Percentiles rank a stretch among this genome's conserved stretches.
phyloP scores from a whole-genome alignment of 1,140 invertebrate species.

The Drosophila triauraria region DNA sequence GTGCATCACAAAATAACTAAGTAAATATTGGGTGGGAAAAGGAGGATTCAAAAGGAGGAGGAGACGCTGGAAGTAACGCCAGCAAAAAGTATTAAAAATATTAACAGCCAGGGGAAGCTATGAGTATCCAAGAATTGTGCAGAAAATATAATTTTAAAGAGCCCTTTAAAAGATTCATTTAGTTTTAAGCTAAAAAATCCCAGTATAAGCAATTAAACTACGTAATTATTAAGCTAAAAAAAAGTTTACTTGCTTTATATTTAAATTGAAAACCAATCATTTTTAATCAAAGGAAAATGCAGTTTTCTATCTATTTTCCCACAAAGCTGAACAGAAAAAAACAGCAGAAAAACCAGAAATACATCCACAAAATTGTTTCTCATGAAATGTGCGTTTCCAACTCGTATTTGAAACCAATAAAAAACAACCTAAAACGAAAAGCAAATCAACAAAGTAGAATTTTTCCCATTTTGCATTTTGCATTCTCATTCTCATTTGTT shows the following conservation, averaged over 20 bases:
- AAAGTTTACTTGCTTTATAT: no score
- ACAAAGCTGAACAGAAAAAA: background rate
- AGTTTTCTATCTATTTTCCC: background rate
- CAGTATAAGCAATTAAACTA: no score
- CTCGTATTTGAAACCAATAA: background rate
- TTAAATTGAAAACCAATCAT: background rate
- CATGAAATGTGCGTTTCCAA: background rate
- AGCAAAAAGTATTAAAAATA: background rate
- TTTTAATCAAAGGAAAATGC: background rate
- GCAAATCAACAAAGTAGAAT: constrained; percentile 16
- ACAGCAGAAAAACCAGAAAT: background rate
- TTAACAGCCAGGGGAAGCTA: no score
- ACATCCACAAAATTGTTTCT: background rate
- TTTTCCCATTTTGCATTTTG: constrained; percentile 9
- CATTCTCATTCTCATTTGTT: constrained; percentile 15
- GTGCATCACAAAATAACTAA: constrained; percentile 31
- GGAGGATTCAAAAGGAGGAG: background rate
- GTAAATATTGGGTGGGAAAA: constrained; percentile 14
- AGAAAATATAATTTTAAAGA: no score
- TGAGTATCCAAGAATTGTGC: no score
- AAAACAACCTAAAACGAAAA: constrained; percentile 6
- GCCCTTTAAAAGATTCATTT: no score
- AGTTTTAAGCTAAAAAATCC: no score
- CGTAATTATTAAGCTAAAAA: no score
- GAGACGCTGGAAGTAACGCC: background rate